Conservation (phyloP, 2,888 invertebrate species). For the Drosophila macrospina region DNA sequence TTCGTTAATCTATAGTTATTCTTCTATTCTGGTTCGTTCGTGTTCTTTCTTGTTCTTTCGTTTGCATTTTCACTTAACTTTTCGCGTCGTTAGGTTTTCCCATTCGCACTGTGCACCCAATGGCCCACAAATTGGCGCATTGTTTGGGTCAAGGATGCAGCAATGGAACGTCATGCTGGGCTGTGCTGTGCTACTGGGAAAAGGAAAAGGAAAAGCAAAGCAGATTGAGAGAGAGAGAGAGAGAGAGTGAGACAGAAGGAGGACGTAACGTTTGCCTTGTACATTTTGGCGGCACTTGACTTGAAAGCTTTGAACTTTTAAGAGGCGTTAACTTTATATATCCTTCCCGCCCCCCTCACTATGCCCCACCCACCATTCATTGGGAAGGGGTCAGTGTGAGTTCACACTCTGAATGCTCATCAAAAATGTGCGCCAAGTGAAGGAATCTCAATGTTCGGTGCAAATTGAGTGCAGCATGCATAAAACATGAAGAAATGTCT, state of each 20-base stretch:
- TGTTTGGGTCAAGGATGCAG: constrained; percentile 78
- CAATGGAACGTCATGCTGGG: constrained; percentile 44
- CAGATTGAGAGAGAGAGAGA: no score
- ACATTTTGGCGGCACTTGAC: constrained; percentile 46
- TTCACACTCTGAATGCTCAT: constrained; percentile 40
- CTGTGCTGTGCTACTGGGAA: constrained; percentile 23
- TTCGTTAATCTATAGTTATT: background rate
- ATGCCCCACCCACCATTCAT: background rate
- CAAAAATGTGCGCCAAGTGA: constrained; percentile 24
- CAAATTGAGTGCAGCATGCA: constrained; percentile 63
- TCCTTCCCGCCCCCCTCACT: no score
- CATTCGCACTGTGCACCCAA: constrained; percentile 8
- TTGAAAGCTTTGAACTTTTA: constrained; percentile 72
- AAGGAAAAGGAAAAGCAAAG: background rate
- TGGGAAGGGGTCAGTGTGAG: constrained; percentile 31
- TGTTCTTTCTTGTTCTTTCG: constrained; percentile 5
- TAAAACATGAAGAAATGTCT: constrained; percentile 71
- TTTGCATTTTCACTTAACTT: constrained; percentile 35
- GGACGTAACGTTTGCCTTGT: constrained; percentile 25
- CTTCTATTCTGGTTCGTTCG: background rate
- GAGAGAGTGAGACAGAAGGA: background rate
- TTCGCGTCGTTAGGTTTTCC: constrained; percentile 36
- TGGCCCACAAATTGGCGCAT: constrained; percentile 65
- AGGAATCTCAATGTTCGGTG: constrained; percentile 48
- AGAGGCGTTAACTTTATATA: constrained; percentile 27